These are phyloP conservation scores for Bucorvus abyssinicus DNA, from an alignment of 2,797 vertebrate species.

Conservation along the genomic window DNA sequence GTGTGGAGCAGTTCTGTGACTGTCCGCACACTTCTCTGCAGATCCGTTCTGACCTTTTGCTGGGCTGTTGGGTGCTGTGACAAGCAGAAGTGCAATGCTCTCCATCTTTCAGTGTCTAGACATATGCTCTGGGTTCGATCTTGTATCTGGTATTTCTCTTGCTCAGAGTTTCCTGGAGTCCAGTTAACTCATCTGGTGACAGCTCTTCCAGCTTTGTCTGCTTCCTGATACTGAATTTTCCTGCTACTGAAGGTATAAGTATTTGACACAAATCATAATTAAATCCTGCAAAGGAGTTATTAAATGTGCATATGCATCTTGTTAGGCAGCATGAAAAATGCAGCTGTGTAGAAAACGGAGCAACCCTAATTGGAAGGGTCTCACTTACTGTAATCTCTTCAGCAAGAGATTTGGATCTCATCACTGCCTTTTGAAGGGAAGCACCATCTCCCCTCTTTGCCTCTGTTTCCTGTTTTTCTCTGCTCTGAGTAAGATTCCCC, in stretches of 20 bases:
- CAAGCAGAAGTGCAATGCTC: neutral
- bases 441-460: neutral
- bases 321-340: neutral
- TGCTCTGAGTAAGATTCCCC: neutral
- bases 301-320: neutral
- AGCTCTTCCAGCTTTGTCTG: neutral
- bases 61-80: neutral
- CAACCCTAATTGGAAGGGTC: neutral
- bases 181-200: neutral
- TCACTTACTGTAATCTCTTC: neutral
- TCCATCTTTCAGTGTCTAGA: neutral
- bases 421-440: neutral
- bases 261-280: neutral
- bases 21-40: neutral
- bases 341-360: neutral
- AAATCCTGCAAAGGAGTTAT: neutral
- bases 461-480: neutral
- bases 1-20: neutral
- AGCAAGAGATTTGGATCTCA: neutral
- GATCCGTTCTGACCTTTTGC: neutral
- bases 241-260: neutral
- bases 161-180: neutral
- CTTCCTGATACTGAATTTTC: neutral
- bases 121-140: neutral
- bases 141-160: neutral